Evolutionary conservation across 2,888 invertebrate species (phyloP).

Genomic region (Spisula solida): DNA sequence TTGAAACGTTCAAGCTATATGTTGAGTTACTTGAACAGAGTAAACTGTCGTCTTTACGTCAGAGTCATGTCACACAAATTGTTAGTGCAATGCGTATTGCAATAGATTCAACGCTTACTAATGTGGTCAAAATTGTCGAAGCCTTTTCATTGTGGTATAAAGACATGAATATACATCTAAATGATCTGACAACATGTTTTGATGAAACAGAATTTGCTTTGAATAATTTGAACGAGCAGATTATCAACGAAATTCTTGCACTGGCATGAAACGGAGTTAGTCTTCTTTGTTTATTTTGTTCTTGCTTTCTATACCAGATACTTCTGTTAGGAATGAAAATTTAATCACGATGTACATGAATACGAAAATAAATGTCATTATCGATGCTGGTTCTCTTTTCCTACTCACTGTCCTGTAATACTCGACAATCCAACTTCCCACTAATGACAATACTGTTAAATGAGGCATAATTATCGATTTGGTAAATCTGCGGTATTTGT

Average conservation of each 20-base stretch:
- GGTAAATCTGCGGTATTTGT: slow-evolving; percentile 31
- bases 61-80: background rate
- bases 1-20: background rate
- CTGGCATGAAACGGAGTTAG: background rate
- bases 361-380: slow-evolving; percentile 17
- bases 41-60: background rate
- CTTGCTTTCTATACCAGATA: background rate
- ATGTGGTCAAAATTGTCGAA: background rate
- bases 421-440: slow-evolving; percentile 35
- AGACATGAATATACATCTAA: background rate
- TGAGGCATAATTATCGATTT: slow-evolving; percentile 44
- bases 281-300: background rate
- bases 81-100: background rate
- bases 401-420: slow-evolving; percentile 33
- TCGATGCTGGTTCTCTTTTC: slow-evolving; percentile 26
- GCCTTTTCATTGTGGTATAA: background rate
- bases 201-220: slow-evolving; percentile 12
- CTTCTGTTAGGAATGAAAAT: slow-evolving; percentile 39
- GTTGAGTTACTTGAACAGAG: background rate
- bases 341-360: slow-evolving; percentile 40
- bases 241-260: background rate
- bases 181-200: background rate
- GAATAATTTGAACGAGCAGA: background rate
- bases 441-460: slow-evolving; percentile 15
- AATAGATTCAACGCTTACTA: too few species aligned